phyloP scores from a whole-genome alignment of 2,797 vertebrate species.

The Mareca strepera region DNA sequence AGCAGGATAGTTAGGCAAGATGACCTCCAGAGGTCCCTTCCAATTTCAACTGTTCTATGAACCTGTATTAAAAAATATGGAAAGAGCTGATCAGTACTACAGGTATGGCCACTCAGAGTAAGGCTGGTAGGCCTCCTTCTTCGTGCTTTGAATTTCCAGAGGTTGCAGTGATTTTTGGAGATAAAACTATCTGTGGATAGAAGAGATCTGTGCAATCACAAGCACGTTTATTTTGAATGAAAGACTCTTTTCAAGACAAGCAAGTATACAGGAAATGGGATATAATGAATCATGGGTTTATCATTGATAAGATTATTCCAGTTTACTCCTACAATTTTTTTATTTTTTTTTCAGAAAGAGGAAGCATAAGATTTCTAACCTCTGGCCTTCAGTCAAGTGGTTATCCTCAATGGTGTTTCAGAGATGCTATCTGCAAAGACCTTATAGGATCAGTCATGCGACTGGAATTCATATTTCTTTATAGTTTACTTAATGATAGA shows the following conservation, averaged over 20 bases:
- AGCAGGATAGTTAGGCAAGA: neutral
- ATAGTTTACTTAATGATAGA: neutral
- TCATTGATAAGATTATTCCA: neutral
- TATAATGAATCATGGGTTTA: neutral
- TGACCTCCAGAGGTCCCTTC: neutral
- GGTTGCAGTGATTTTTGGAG: neutral
- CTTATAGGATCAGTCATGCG: neutral
- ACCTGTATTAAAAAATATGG: neutral
- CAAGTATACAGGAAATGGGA: neutral
- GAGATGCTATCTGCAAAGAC: neutral
- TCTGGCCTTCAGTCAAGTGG: neutral
- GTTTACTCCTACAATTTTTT: neutral
- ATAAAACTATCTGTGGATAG: neutral
- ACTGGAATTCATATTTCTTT: neutral
- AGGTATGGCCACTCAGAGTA: neutral
- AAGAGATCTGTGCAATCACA: neutral
- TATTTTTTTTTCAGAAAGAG: neutral
- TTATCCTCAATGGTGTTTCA: neutral
- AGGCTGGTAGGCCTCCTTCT: neutral
- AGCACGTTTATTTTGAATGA: neutral
- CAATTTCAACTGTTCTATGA: neutral
- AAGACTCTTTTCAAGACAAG: neutral
- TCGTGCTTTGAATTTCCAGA: neutral
- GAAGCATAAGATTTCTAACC: neutral
- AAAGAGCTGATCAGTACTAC: neutral